phyloP scores from a whole-genome alignment of 53 echinoderm and acorn worm species.

The Echinarachnius parma region DNA sequence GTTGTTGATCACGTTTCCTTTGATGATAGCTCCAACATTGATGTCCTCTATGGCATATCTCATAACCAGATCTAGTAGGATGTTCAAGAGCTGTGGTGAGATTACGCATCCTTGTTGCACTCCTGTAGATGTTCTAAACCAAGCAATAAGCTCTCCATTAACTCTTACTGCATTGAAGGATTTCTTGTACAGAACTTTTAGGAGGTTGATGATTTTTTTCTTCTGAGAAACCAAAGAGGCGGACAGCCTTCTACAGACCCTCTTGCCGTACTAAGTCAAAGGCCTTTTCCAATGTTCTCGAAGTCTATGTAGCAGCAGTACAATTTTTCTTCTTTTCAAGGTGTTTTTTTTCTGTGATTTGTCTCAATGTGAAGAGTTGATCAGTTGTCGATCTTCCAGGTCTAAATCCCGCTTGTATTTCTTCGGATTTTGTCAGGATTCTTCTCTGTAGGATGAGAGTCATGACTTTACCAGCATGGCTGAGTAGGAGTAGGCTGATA shows the following conservation, averaged over 20 bases:
- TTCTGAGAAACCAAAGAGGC: slow-evolving; percentile 21
- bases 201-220: slow-evolving; percentile 3
- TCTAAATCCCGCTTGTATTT: slow-evolving; percentile 30
- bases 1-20: not conserved
- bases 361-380: slow-evolving; percentile 14
- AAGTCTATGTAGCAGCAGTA: slow-evolving; percentile 17
- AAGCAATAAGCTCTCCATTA: slow-evolving; percentile 7
- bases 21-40: not conserved
- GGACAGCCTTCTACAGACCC: slow-evolving; percentile 19
- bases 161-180: slow-evolving; percentile 4
- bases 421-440: slow-evolving; percentile 16
- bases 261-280: slow-evolving; percentile 23
- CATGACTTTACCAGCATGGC: slow-evolving; percentile 23
- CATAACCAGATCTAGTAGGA: not conserved
- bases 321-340: slow-evolving; percentile 4
- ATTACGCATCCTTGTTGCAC: not conserved
- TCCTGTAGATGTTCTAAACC: not conserved
- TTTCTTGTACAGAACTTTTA: slow-evolving; percentile 19
- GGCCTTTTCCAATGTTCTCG: not conserved
- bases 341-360: slow-evolving; percentile 25
- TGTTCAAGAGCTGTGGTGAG: not conserved
- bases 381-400: slow-evolving; percentile 30
- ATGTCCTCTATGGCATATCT: not conserved
- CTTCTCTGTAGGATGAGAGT: slow-evolving; percentile 15
- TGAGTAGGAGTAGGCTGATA: slow-evolving; percentile 2